Percentiles rank a stretch among this genome's conserved stretches.
Evolutionary conservation across 2,113 vertebrate genomes (phyloP).

Genomic region (Cavia porcellus): DNA sequence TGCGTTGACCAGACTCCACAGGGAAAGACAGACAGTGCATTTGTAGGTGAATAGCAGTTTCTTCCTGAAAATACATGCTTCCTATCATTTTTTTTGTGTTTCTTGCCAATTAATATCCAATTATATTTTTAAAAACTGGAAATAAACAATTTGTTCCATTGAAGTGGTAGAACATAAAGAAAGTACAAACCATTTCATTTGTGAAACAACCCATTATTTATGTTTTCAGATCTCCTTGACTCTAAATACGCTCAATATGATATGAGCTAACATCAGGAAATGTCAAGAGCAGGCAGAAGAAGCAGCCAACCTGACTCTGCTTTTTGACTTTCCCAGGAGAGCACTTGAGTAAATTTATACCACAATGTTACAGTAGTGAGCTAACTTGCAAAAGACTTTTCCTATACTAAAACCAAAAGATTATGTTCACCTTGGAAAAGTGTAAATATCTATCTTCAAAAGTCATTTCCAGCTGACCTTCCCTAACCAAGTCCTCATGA

Average conservation of each 20-base stretch:
- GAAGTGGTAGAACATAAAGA: background rate
- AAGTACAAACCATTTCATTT: background rate
- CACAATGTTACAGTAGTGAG: background rate
- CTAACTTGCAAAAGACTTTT: constrained; percentile 40
- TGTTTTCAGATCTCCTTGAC: background rate
- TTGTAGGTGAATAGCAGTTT: background rate
- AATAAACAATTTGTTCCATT: background rate
- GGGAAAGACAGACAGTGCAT: background rate
- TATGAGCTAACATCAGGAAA: constrained; percentile 1
- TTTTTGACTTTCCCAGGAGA: background rate
- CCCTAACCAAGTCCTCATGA: background rate
- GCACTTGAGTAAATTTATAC: constrained; percentile 4
- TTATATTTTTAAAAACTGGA: background rate
- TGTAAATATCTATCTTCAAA: background rate
- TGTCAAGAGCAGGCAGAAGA: constrained; percentile 23
- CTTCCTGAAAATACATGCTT: background rate
- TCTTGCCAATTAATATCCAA: constrained; percentile 5
- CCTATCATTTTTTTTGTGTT: background rate
- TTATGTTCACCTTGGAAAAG: constrained; percentile 53
- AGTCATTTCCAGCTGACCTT: constrained; percentile 43
- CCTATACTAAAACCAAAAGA: constrained; percentile 8
- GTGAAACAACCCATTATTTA: background rate
- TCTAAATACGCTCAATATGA: background rate
- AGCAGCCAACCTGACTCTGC: background rate
- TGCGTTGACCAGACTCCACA: background rate